These are phyloP conservation scores for Lochmaea crataegi DNA, from an alignment of 2,888 invertebrate species.

Conservation along the genomic window DNA sequence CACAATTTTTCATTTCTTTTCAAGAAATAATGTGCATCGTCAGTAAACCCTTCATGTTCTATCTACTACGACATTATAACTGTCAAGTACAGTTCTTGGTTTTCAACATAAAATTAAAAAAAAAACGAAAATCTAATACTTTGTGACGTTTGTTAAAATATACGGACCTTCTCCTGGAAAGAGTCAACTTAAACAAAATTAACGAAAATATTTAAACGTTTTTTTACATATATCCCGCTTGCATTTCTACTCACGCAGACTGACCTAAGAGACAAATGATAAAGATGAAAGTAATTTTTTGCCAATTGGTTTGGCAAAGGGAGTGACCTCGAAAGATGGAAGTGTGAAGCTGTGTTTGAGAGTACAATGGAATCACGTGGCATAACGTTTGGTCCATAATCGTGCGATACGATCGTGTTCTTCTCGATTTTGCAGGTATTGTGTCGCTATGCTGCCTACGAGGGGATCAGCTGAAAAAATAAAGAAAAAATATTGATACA, in stretches of 20 bases:
- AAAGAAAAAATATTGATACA: constrained; percentile 10
- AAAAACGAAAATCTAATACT: not conserved
- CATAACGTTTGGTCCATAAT: constrained; percentile 98
- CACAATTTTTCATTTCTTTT: no score
- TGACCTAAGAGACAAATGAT: constrained; percentile 47
- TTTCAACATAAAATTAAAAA: not conserved
- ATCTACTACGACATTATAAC: no score
- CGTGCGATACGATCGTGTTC: constrained; percentile 98
- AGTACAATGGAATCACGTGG: constrained; percentile 78
- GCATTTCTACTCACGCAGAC: constrained; percentile 27
- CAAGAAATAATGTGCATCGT: no score
- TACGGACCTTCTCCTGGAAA: constrained; percentile 5
- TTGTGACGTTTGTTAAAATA: not conserved
- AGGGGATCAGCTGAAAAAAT: constrained; percentile 87
- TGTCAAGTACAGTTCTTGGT: no score
- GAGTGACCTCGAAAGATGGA: constrained; percentile 58
- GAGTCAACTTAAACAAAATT: constrained; percentile 14
- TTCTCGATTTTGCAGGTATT: constrained; percentile 96
- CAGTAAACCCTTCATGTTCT: no score
- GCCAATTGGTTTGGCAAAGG: constrained; percentile 60
- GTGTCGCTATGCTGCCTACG: constrained; percentile 97
- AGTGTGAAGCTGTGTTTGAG: constrained; percentile 37
- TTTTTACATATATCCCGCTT: not conserved
- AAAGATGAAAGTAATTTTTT: constrained; percentile 56
- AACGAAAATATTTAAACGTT: not conserved